Conservation (phyloP, 2,888 invertebrate species). For the Sesamia inferens region DNA sequence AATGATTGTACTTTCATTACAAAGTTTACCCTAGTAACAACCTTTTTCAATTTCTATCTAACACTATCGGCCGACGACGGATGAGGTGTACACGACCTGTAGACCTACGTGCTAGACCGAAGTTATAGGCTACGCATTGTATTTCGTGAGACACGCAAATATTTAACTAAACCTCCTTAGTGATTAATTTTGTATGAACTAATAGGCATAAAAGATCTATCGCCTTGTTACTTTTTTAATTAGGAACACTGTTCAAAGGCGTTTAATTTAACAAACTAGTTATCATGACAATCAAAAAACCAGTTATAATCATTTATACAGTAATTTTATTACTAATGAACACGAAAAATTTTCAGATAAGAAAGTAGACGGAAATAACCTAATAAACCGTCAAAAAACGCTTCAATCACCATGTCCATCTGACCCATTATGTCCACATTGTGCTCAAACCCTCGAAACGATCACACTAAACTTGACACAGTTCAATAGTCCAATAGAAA, state of each 20-base stretch:
- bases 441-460: slow-evolving; percentile 3
- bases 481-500: slow-evolving; percentile 46
- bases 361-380: background rate
- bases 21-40: too few species aligned
- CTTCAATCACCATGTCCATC: background rate
- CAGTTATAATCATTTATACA: background rate
- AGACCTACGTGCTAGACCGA: background rate
- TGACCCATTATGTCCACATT: slow-evolving; percentile 1
- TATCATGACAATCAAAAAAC: background rate
- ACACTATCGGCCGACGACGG: background rate
- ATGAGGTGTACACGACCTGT: background rate
- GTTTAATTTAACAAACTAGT: background rate
- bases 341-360: background rate
- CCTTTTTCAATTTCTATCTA: too few species aligned
- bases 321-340: background rate
- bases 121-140: slow-evolving; percentile 16
- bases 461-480: slow-evolving; percentile 17
- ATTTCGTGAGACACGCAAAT: slow-evolving; percentile 56
- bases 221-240: slow-evolving; percentile 17
- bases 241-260: background rate
- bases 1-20: too few species aligned
- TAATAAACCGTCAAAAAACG: background rate
- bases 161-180: slow-evolving; percentile 9
- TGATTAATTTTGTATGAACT: slow-evolving; percentile 5
- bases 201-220: slow-evolving; percentile 32